These are phyloP conservation scores for Palloptera scutellata DNA, from an alignment of 2,888 invertebrate genomes.

Conservation along the genomic window DNA sequence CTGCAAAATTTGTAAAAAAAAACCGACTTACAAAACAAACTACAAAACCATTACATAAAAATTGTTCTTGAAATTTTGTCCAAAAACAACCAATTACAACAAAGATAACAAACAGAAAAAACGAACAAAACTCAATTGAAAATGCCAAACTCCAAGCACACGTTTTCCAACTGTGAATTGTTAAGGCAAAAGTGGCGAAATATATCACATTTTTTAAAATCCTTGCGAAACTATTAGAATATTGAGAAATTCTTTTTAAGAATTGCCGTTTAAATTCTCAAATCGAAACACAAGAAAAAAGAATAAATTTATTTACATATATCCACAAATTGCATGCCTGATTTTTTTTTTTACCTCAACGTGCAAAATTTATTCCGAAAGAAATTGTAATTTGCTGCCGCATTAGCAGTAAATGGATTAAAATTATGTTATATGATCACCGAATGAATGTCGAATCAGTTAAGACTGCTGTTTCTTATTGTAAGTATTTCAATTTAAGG, in stretches of 20 bases:
- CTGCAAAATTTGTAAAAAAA: not conserved
- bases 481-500: slow-evolving; percentile 49
- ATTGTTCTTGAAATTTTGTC: no score
- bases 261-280: no score
- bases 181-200: no score
- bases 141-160: not conserved
- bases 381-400: slow-evolving; percentile 38
- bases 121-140: slow-evolving; percentile 14
- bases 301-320: slow-evolving; percentile 2
- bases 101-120: slow-evolving; percentile 9
- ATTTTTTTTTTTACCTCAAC: not conserved
- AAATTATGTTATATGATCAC: slow-evolving; percentile 62
- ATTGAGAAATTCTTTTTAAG: no score
- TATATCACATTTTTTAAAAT: no score
- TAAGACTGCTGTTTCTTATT: slow-evolving; percentile 64
- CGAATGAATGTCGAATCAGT: slow-evolving; percentile 65
- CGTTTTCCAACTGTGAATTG: no score
- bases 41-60: no score
- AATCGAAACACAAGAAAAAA: not conserved
- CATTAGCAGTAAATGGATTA: slow-evolving; percentile 53
- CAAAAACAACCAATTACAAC: slow-evolving; percentile 15
- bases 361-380: not conserved
- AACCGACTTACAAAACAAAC: no score
- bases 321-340: not conserved
- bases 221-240: no score